A percentile compares a stretch with the other conserved stretches of the same genome.
Evolutionary conservation across 2,113 vertebrate genomes (phyloP).

Genomic region (Panthera tigris): DNA sequence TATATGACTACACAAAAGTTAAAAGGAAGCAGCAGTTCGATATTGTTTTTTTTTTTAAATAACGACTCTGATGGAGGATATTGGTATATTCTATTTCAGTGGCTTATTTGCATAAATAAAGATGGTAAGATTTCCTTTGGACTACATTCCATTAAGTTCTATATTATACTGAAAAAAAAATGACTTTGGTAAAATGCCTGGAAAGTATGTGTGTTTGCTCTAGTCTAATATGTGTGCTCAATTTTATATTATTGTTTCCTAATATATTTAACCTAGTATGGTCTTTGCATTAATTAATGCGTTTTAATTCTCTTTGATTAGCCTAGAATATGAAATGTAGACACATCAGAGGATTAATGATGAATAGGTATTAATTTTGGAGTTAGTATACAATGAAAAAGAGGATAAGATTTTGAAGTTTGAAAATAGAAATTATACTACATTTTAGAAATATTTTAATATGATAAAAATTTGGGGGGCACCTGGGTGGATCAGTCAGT

Average conservation of each 20-base stretch:
- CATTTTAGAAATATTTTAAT: background rate
- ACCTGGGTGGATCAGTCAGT: too few relatives aligned
- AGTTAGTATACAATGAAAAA: background rate
- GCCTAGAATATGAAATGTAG: background rate
- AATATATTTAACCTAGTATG: slow-evolving; percentile 1
- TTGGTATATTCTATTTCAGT: background rate
- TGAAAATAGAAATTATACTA: slow-evolving; percentile 10
- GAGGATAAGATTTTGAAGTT: background rate
- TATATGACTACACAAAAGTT: background rate
- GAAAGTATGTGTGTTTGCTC: slow-evolving; percentile 7
- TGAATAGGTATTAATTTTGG: slow-evolving; percentile 35
- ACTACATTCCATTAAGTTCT: slow-evolving; percentile 9
- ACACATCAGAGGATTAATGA: slow-evolving; percentile 28
- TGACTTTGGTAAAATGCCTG: slow-evolving; percentile 31
- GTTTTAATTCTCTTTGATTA: slow-evolving; percentile 44
- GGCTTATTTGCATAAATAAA: background rate
- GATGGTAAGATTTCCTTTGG: background rate
- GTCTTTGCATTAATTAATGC: slow-evolving; percentile 21
- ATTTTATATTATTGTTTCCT: slow-evolving; percentile 34
- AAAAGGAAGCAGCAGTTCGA: background rate
- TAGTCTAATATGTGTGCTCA: background rate
- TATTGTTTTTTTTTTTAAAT: background rate
- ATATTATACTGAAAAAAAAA: slow-evolving; percentile 29
- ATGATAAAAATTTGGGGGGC: too few relatives aligned
- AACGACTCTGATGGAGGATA: background rate